Evolutionary conservation across 2,113 vertebrate genomes (phyloP).

Genomic region (Puffinus mauretanicus): DNA sequence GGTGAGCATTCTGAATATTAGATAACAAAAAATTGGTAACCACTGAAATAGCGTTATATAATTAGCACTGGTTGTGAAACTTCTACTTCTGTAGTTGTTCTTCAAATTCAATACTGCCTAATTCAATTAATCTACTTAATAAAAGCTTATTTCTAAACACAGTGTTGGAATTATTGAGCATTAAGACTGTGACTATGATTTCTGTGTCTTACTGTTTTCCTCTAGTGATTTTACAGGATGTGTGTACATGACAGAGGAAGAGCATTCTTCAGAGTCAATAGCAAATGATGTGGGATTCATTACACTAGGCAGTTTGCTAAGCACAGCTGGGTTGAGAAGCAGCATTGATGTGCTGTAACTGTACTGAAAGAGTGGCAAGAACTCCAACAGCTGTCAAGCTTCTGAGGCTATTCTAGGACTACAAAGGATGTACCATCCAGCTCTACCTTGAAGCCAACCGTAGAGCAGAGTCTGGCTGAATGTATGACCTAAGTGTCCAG

Average conservation of each 20-base stretch:
- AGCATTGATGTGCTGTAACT: background rate
- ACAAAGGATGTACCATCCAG: background rate
- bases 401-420: background rate
- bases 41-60: background rate
- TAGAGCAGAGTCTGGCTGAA: background rate
- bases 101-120: background rate
- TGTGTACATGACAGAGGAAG: background rate
- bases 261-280: background rate
- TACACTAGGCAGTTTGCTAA: background rate
- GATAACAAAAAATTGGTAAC: background rate
- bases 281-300: background rate
- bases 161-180: background rate
- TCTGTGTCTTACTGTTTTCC: background rate
- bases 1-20: background rate
- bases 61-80: background rate
- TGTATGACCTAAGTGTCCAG: background rate
- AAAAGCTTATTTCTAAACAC: constrained; percentile 34
- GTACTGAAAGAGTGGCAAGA: background rate
- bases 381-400: background rate
- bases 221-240: background rate
- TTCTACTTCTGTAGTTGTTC: background rate
- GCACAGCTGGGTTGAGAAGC: background rate
- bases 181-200: background rate
- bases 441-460: background rate
- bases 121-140: constrained; percentile 9